These are phyloP conservation scores for Hylomyscus alleni DNA, from an alignment of 2,797 vertebrate genomes.

Conservation along the genomic window DNA sequence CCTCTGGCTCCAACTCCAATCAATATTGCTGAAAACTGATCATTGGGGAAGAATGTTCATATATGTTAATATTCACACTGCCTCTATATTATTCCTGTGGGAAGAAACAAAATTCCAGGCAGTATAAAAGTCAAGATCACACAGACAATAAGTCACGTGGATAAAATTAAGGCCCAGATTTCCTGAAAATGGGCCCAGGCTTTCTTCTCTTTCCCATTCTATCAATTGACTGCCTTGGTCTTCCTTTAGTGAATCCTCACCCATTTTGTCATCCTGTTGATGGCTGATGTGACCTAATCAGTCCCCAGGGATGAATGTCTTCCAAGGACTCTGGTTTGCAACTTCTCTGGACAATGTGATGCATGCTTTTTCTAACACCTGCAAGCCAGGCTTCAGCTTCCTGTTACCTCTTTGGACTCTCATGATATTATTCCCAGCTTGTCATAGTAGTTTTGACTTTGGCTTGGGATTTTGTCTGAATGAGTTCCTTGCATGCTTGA, in stretches of 20 bases:
- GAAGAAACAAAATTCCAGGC: background rate
- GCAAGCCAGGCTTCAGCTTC: background rate
- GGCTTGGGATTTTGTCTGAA: background rate
- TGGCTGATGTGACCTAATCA: background rate
- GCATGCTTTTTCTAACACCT: background rate
- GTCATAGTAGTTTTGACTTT: background rate
- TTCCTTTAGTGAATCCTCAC: background rate
- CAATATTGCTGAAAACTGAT: background rate
- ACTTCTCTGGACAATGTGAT: background rate
- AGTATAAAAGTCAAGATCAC: background rate
- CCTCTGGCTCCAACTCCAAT: background rate
- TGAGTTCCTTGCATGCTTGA: background rate
- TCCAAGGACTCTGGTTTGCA: background rate
- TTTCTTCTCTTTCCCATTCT: background rate
- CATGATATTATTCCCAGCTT: background rate
- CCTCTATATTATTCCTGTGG: background rate
- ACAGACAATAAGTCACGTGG: background rate
- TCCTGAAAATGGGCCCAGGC: background rate
- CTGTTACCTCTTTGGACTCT: background rate
- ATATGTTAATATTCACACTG: background rate
- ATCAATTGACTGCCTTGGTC: background rate
- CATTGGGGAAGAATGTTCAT: background rate
- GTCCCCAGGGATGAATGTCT: background rate
- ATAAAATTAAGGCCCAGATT: background rate
- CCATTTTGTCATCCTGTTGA: background rate